phyloP scores from a whole-genome alignment of 2,888 invertebrate genomes.

The Zaprionus lineosus region DNA sequence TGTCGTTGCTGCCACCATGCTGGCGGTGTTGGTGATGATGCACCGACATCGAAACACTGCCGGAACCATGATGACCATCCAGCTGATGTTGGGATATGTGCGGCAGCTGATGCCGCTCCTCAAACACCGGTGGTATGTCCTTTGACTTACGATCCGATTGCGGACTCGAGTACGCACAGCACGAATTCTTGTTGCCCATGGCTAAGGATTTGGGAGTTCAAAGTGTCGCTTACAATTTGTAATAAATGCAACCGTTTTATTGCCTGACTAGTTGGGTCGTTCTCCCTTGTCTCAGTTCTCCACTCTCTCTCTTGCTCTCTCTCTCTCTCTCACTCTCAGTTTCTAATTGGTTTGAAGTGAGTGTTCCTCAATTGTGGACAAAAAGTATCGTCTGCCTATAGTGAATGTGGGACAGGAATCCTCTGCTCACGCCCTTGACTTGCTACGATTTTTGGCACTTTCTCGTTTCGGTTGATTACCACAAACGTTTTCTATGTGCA shows the following conservation, averaged over 20 bases:
- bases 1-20: constrained; percentile 66
- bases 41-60: constrained; percentile 35
- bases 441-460: constrained; percentile 63
- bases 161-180: constrained; percentile 90
- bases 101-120: constrained; percentile 85
- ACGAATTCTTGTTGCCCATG: constrained; percentile 92
- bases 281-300: no score
- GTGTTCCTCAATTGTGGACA: constrained; percentile 19
- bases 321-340: neutral
- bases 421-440: constrained; percentile 47
- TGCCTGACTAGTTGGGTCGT: constrained; percentile 39
- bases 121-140: constrained; percentile 84
- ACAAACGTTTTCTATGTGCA: constrained; percentile 63
- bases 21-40: constrained; percentile 64
- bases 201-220: constrained; percentile 5
- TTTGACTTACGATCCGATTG: constrained; percentile 84
- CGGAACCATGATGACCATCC: constrained; percentile 54
- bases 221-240: constrained; percentile 25
- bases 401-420: constrained; percentile 16
- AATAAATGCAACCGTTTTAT: constrained; percentile 56
- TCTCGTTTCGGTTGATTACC: constrained; percentile 46
- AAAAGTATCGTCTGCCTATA: constrained; percentile 7
- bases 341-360: no score
- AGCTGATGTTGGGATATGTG: constrained; percentile 68
- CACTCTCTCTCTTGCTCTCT: no score